Base-by-base conservation (phyloP, 2,888 invertebrate species). In the Dynastes grantii region DNA sequence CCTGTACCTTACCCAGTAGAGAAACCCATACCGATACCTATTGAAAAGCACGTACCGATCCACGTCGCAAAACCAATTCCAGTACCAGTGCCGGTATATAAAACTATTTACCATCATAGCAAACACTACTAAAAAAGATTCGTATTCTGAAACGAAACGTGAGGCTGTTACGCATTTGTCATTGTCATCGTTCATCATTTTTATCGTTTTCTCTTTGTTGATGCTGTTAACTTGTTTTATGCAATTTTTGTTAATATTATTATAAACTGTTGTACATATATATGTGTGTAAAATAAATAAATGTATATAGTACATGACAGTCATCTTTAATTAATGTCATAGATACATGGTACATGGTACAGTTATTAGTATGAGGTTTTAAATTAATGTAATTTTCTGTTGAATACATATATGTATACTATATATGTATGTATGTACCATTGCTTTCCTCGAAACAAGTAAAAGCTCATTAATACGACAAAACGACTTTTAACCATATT, bases 11-110 rank as follows among this genome's bases (percentile, higher is more conserved):
- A 93, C 45, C 93, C 93, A 0, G 92, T 92, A 77, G 91, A 93
- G 80, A 94, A 94, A 84, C 92, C 93, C 0, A 92, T 93, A 2
- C 94, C 94, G 1, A 92, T 94, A 29, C 92, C 92, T 77, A 93
- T 94, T 0, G 90, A 93, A 61, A 94, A 93, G 82, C 94, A 94
- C 84, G 88, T 94, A 11, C 91, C 92, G 3, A 92, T 93, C n/a
- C 92, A 92, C 0, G 92, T 94, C 0, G 92, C 92, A 68, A 93
- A 93, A 82, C 94, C 94, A 0, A 90, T 93, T 58, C 94, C 94
- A 0, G 92, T 94, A 80, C 93, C 93, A 85, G 93, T 94, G 40
- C 94, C 94, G 0, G 92, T 94, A 2, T 92, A 93, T 85, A 94
- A 94, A 88, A 92, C 93, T 58, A 92, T 94, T 78, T 93, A 94